phyloP scores from a whole-genome alignment of 2,888 invertebrate genomes.

The Conus canariensis region DNA sequence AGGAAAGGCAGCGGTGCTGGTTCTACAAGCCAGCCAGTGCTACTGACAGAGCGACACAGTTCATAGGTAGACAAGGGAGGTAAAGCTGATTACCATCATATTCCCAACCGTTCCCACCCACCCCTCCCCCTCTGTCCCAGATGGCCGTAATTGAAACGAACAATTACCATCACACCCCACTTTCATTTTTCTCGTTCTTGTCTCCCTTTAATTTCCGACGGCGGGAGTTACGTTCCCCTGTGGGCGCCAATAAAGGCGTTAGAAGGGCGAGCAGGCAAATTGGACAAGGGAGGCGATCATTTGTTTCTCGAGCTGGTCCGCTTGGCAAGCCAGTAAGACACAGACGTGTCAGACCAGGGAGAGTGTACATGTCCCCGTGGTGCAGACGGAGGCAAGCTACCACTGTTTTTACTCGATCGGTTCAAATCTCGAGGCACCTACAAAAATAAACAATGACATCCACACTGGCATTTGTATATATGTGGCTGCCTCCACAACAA shows the following conservation, averaged over 20 bases:
- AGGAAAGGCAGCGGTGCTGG: too few species aligned
- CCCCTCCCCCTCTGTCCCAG: neutral
- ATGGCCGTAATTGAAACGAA: conserved; percentile 13
- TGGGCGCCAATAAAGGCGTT: conserved; percentile 29
- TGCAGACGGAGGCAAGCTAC: neutral
- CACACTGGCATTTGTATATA: too few species aligned
- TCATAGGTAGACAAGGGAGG: neutral
- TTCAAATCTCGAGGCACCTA: neutral
- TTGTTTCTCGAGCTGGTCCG: conserved; percentile 22
- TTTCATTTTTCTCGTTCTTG: neutral
- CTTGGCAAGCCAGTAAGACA: neutral
- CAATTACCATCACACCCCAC: conserved; percentile 19
- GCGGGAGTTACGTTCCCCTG: conserved; percentile 10
- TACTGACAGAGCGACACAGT: neutral
- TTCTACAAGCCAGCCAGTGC: too few species aligned
- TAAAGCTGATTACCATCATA: conserved; percentile 20
- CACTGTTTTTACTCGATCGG: neutral
- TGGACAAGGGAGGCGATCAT: conserved; percentile 25
- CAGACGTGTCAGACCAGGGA: neutral
- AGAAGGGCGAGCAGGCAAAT: conserved; percentile 25
- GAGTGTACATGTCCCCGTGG: neutral
- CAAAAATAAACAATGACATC: neutral
- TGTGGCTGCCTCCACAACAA: neutral
- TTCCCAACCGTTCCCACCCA: neutral
- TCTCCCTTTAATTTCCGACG: conserved; percentile 32